Percentiles rank a stretch among this genome's conserved stretches.
Evolutionary conservation across 2,797 vertebrate species (phyloP).

Genomic region (Lepus oiostolus): DNA sequence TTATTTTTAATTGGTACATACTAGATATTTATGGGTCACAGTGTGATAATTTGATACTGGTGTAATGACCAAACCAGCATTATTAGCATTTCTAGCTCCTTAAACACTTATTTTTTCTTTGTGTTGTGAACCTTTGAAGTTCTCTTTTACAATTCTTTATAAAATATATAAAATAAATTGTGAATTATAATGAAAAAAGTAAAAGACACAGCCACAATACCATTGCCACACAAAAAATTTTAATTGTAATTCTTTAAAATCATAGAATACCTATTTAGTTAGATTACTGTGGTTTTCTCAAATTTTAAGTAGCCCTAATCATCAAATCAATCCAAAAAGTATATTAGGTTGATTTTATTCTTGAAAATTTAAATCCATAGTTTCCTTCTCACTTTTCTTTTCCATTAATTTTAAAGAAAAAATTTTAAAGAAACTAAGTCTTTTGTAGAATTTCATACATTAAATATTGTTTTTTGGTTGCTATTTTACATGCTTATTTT

Average conservation of each 20-base stretch:
- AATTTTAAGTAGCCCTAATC: background rate
- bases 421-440: background rate
- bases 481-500: background rate
- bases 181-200: too few species aligned
- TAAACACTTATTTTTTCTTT: too few species aligned
- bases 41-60: too few species aligned
- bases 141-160: too few species aligned
- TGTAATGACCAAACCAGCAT: too few species aligned
- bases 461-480: background rate
- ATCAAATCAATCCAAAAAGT: background rate
- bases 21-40: too few species aligned
- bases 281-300: background rate
- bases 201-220: background rate
- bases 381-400: background rate
- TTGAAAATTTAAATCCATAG: background rate
- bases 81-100: too few species aligned
- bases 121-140: too few species aligned
- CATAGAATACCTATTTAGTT: background rate
- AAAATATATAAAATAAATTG: too few species aligned
- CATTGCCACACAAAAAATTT: background rate
- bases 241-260: background rate
- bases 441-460: background rate
- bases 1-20: too few species aligned
- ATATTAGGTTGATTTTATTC: background rate
- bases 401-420: background rate